Percentiles rank a stretch among this genome's conserved stretches.
Conservation (phyloP, 2,113 vertebrate species). For the Spermophilus dauricus region DNA sequence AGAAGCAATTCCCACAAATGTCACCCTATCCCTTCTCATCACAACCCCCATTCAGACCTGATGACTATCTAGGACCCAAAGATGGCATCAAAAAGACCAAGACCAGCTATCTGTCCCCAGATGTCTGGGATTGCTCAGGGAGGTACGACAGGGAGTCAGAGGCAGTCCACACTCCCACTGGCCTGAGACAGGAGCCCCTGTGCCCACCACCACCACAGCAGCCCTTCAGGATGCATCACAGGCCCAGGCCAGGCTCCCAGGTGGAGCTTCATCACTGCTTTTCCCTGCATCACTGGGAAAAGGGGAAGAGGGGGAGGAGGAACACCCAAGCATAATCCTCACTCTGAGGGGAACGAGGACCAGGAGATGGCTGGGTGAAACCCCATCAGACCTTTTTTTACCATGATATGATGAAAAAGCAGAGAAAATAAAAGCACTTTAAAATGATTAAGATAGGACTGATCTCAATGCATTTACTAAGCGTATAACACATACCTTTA, state of each 20-base stretch:
- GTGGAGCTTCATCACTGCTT: background rate
- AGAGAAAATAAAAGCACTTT: background rate
- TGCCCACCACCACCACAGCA: background rate
- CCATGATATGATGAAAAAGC: background rate
- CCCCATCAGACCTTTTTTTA: background rate
- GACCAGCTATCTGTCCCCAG: background rate
- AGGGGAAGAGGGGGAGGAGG: background rate
- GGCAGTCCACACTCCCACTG: background rate
- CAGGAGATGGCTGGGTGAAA: background rate
- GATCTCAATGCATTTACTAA: background rate
- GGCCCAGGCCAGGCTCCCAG: background rate
- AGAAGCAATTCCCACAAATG: background rate
- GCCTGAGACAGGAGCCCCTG: background rate
- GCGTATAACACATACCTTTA: background rate
- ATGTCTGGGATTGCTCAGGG: background rate
- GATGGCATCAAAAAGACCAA: background rate
- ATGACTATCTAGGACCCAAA: background rate
- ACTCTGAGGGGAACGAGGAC: background rate
- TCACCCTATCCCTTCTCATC: background rate
- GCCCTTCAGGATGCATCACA: background rate
- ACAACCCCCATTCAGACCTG: background rate
- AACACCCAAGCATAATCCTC: background rate
- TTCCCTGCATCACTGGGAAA: background rate
- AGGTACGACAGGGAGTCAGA: background rate
- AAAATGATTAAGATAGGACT: background rate